Evolutionary conservation across 64 coral and sea anemone species (phyloP), one percentile per base, ranked within the genome.

Genomic region (Montipora capricornis): DNA sequence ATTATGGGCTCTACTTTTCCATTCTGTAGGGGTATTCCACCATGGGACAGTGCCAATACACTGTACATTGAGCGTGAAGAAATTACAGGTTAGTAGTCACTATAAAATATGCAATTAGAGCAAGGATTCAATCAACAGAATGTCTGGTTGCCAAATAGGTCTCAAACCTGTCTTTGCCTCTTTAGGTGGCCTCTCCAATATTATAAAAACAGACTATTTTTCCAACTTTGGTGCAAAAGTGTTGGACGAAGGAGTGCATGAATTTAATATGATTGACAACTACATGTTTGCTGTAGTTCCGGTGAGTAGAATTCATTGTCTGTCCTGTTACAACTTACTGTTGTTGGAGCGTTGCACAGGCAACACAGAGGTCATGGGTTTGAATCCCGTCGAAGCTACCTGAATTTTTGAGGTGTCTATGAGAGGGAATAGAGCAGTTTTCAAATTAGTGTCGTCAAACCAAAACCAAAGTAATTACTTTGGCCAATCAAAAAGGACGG

Each of bases 171-270:
- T 90, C 26, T 19, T 85, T 87, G 47, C n/a, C 24, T 94, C 88
- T 14, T 17, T 55, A 97, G 95, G 88, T 91, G 89, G 95, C 24
- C 64, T 88, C 22, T 97, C 95, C 51, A 76, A 94, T 52, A 89
- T 97, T 20, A 89, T 97, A 1, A 94, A 91, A 60, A 97, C 95
- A 16, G 89, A 94, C 57, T 97, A 94, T 81, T 80, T 89, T 51
- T 91, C 95, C 64, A 94, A 81, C 67, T 83, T 49, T 76, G 92
- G 92, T 44, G 53, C 87, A 44, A 75, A 77, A 73, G 24, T 91
- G 51, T 62, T 94, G 11, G 29, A 2, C 6, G 10, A 70, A 49
- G 71, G 90, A 49, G 95, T 97, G 46, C 83, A 91, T 82, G 92
- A 97, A 62, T 97, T 97, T 81, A 79, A 87, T 79, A 82, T 87